Percentiles rank a stretch among this genome's conserved stretches.
phyloP scores from a whole-genome alignment of 1,140 invertebrate genomes.

The Sesamia nonagrioides region DNA sequence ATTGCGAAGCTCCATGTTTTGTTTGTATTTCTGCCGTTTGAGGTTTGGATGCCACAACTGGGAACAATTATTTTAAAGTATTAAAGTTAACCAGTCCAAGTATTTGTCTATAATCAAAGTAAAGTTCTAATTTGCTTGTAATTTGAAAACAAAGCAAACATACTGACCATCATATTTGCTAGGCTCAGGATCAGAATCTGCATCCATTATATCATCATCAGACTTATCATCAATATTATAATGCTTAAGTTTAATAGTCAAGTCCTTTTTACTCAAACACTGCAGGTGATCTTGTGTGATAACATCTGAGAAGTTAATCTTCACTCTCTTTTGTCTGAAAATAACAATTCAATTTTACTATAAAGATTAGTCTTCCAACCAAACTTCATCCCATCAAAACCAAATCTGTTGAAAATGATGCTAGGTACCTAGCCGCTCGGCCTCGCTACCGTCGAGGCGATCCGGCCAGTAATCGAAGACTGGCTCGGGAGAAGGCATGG shows the following conservation, averaged over 20 bases:
- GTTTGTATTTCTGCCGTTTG: constrained; percentile 76
- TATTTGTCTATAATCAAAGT: not conserved
- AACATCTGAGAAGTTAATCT: constrained; percentile 82
- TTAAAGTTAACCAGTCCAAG: not conserved
- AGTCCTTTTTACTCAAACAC: constrained; percentile 75
- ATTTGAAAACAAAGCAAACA: not conserved
- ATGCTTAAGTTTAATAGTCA: constrained; percentile 80
- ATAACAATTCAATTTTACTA: constrained; percentile 15
- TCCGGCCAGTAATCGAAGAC: too few relatives aligned
- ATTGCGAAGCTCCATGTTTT: constrained; percentile 69
- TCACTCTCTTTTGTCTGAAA: constrained; percentile 79
- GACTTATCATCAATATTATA: constrained; percentile 75
- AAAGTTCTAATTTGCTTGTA: not conserved
- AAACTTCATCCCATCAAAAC: too few relatives aligned
- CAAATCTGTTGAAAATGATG: too few relatives aligned
- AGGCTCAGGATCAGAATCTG: constrained; percentile 73
- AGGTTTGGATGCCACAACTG: constrained; percentile 75
- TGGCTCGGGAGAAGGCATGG: too few relatives aligned
- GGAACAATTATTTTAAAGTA: constrained; percentile 55
- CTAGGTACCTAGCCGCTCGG: too few relatives aligned
- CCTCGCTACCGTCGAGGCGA: too few relatives aligned
- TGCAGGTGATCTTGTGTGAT: constrained; percentile 80
- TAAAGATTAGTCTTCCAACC: too few relatives aligned
- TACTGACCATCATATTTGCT: constrained; percentile 79
- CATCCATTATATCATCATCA: constrained; percentile 75